Conservation (phyloP, 2,888 invertebrate genomes). For the Archaeoteleia sp. region DNA sequence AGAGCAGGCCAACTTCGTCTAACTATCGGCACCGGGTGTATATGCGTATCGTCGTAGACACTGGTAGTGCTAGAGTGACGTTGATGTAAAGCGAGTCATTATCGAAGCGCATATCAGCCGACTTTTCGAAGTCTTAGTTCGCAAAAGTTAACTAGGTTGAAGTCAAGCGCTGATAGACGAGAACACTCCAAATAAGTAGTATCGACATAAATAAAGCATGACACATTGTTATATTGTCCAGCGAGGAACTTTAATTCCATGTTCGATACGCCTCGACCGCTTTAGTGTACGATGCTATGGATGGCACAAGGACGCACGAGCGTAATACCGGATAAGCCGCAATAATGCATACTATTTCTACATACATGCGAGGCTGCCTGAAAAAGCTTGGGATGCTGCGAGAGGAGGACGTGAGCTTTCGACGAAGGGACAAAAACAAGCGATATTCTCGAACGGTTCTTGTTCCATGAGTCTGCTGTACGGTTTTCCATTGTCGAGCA, state of each 20-base stretch:
- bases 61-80: not conserved
- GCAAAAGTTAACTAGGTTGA: not conserved
- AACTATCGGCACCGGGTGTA: no score
- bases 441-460: conserved; percentile 2
- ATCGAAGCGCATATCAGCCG: not conserved
- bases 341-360: conserved; percentile 4
- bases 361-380: not conserved
- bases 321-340: conserved; percentile 1
- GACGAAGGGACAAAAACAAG: not conserved
- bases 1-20: no score
- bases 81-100: not conserved
- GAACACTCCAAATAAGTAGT: not conserved
- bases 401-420: not conserved
- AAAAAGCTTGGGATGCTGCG: not conserved
- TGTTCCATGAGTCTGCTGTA: not conserved
- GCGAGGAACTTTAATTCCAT: not conserved
- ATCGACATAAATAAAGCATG: not conserved
- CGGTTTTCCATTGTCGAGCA: not conserved
- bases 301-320: not conserved
- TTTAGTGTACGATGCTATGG: no score
- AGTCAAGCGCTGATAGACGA: not conserved
- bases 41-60: no score
- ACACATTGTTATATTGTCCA: not conserved
- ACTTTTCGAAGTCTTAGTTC: not conserved
- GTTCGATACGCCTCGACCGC: not conserved